These are phyloP conservation scores for Cichlasoma orientale DNA, from an alignment of 2,797 vertebrate genomes.

Conservation along the genomic window DNA sequence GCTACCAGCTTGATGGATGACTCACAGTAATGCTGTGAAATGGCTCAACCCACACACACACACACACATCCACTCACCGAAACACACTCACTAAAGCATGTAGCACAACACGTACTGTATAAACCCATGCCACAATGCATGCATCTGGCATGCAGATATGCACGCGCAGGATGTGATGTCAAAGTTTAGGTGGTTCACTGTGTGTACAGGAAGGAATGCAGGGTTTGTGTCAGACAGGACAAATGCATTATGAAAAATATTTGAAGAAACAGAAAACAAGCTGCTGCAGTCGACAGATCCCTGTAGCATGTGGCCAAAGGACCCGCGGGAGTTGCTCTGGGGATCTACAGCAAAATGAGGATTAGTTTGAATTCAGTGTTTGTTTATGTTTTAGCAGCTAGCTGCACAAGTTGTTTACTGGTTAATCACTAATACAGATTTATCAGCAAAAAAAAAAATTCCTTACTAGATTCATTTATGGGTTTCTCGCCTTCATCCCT, in stretches of 20 bases:
- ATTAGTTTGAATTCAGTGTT: conserved; percentile 26
- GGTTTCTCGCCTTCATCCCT: neutral
- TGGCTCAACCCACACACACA: conserved; percentile 74
- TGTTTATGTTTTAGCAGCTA: neutral
- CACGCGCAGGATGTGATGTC: conserved; percentile 8
- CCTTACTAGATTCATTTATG: neutral
- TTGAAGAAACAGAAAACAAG: conserved; percentile 35
- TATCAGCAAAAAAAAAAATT: neutral
- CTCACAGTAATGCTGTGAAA: conserved; percentile 76
- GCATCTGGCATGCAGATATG: conserved; percentile 1
- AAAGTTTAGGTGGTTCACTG: conserved; percentile 47
- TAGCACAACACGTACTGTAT: conserved; percentile 27
- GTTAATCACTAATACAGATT: neutral
- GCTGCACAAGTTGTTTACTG: neutral
- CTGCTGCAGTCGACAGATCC: conserved; percentile 28
- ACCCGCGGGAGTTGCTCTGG: conserved; percentile 21
- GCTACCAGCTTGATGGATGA: conserved; percentile 77
- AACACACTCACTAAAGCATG: conserved; percentile 39
- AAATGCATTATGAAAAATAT: conserved; percentile 52
- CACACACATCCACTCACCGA: conserved; percentile 40
- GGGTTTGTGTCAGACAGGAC: conserved; percentile 39
- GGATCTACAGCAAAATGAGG: conserved; percentile 33
- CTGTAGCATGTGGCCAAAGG: conserved; percentile 37
- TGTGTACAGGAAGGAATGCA: conserved; percentile 10
- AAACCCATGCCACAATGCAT: neutral